These are phyloP conservation scores for Drosophila equinoxialis DNA, from an alignment of 1,140 invertebrate species.

Conservation along the genomic window DNA sequence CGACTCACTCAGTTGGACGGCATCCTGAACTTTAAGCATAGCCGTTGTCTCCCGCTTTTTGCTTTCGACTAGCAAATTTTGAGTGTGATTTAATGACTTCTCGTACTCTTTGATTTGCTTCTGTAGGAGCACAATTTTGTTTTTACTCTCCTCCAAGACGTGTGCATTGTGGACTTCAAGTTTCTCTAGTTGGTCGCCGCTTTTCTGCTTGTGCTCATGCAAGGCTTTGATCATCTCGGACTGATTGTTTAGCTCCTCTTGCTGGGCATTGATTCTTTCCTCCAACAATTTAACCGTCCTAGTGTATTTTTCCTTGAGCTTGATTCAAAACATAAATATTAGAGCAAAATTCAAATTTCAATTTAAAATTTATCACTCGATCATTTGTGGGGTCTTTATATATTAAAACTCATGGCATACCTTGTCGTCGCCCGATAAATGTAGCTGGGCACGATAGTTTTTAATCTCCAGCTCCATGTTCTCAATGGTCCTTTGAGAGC, in stretches of 20 bases:
- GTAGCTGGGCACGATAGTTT: slow-evolving; percentile 58
- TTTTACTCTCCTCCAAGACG: slow-evolving; percentile 3
- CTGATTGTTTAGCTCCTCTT: slow-evolving; percentile 60
- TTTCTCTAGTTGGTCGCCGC: slow-evolving; percentile 29
- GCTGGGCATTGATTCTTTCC: slow-evolving; percentile 32
- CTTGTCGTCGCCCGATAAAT: slow-evolving; percentile 27
- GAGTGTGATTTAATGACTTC: slow-evolving; percentile 34
- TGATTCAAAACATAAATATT: background rate
- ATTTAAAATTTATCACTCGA: slow-evolving; percentile 12
- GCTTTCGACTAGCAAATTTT: slow-evolving; percentile 37
- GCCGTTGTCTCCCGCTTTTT: slow-evolving; percentile 48
- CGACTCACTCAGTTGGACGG: slow-evolving; percentile 84
- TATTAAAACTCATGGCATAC: slow-evolving; percentile 37
- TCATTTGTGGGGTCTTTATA: background rate
- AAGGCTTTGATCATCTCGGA: slow-evolving; percentile 55
- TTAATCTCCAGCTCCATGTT: slow-evolving; percentile 67
- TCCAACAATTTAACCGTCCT: slow-evolving; percentile 51
- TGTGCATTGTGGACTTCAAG: background rate
- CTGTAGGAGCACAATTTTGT: slow-evolving; percentile 33
- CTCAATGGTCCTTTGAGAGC: slow-evolving; percentile 56
- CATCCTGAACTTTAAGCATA: slow-evolving; percentile 82
- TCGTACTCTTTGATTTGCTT: slow-evolving; percentile 56
- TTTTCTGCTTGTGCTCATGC: slow-evolving; percentile 56
- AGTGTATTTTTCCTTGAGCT: slow-evolving; percentile 49
- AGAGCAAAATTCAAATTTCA: background rate